These are phyloP conservation scores for Acanthosepion lycidas DNA, from an alignment of 2,888 invertebrate genomes.

Conservation along the genomic window DNA sequence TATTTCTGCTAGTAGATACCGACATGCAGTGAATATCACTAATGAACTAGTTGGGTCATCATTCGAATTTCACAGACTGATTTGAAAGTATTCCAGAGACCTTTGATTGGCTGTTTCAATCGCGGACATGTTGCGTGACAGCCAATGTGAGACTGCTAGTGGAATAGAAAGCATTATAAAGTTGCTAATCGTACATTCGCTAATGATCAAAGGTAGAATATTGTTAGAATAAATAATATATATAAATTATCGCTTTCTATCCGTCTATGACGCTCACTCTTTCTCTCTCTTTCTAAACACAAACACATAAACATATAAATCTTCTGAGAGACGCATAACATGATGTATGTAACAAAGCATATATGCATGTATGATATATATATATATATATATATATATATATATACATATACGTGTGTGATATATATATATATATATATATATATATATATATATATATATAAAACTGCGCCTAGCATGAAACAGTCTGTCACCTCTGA, in stretches of 20 bases:
- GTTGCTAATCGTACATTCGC: constrained; percentile 4
- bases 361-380: neutral
- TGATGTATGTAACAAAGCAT: neutral
- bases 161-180: neutral
- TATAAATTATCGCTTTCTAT: neutral
- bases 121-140: neutral
- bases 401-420: too few relatives aligned
- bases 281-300: neutral
- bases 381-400: neutral
- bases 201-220: neutral
- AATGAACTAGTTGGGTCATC: constrained; percentile 33
- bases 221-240: neutral
- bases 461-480: too few relatives aligned
- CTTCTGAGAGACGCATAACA: neutral
- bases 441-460: too few relatives aligned
- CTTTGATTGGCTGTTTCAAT: constrained; percentile 22
- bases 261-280: too few relatives aligned
- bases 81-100: neutral
- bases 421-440: neutral
- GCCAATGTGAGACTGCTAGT: neutral
- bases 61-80: neutral
- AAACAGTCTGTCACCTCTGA: too few relatives aligned
- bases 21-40: constrained; percentile 33
- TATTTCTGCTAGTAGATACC: constrained; percentile 33
- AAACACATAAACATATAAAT: neutral